These are phyloP conservation scores for Gallinago nigripennis DNA, from an alignment of 2,797 vertebrate genomes.

Conservation along the genomic window DNA sequence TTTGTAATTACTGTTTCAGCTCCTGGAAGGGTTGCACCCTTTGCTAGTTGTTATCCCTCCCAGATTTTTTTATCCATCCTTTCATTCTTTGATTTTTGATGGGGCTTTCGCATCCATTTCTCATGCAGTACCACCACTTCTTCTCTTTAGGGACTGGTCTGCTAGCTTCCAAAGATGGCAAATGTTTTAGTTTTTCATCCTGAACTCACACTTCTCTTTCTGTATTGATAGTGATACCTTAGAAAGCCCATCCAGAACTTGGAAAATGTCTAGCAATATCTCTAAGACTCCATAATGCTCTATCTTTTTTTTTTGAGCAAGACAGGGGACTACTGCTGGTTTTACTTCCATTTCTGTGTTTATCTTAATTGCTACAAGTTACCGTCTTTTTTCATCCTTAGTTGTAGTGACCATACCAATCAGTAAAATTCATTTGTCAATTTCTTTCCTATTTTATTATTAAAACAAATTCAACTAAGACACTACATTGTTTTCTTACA, in stretches of 20 bases:
- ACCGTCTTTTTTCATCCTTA: not conserved
- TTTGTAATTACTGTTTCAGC: not conserved
- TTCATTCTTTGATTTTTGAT: not conserved
- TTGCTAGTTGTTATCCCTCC: not conserved
- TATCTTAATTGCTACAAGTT: not conserved
- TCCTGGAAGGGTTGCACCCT: not conserved
- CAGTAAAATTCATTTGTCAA: not conserved
- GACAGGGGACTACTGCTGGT: not conserved
- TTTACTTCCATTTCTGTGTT: not conserved
- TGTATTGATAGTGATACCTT: not conserved
- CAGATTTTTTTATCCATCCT: not conserved
- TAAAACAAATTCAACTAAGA: not conserved
- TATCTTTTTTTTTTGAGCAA: not conserved
- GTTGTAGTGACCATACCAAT: not conserved
- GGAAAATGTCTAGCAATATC: not conserved
- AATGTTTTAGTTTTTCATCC: not conserved
- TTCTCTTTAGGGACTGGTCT: not conserved
- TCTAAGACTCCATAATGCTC: not conserved
- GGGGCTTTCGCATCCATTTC: not conserved
- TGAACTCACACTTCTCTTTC: not conserved
- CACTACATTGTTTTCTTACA: not conserved
- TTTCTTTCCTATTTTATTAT: not conserved
- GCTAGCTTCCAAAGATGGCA: not conserved
- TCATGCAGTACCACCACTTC: not conserved
- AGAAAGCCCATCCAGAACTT: not conserved